phyloP scores from a whole-genome alignment of 2,888 invertebrate genomes.

The Danaus chrysippus region DNA sequence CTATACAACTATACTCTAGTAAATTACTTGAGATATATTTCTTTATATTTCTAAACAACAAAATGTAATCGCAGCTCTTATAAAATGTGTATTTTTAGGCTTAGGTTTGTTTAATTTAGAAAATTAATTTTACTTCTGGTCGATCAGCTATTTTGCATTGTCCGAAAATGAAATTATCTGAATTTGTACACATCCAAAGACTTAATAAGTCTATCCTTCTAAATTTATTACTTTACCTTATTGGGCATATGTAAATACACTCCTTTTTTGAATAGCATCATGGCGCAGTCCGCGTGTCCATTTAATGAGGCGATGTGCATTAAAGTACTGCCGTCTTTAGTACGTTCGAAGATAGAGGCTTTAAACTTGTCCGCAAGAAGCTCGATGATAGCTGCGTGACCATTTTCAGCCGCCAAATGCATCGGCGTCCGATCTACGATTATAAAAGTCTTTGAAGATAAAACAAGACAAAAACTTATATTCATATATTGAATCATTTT shows the following conservation, averaged over 20 bases:
- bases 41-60: too few species aligned
- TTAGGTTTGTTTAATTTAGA: too few species aligned
- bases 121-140: too few species aligned
- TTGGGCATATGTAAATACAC: constrained; percentile 99
- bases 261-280: constrained; percentile 98
- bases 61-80: too few species aligned
- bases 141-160: too few species aligned
- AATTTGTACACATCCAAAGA: background rate
- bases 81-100: too few species aligned
- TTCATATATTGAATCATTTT: too few species aligned
- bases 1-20: too few species aligned
- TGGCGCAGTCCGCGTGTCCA: constrained; percentile 98
- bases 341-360: constrained; percentile 96
- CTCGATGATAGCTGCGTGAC: constrained; percentile 97
- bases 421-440: constrained; percentile 94
- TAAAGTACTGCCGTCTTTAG: constrained; percentile 98
- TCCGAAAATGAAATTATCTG: too few species aligned
- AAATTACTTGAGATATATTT: too few species aligned
- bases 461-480: too few species aligned
- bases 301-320: constrained; percentile 99
- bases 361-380: constrained; percentile 98
- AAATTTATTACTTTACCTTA: constrained; percentile 77
- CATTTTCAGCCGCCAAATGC: constrained; percentile 98
- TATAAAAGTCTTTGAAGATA: background rate
- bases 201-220: background rate